Evolutionary conservation across 2,113 vertebrate species (phyloP), one percentile per base, ranked within the genome.

Genomic region (Castor canadensis): DNA sequence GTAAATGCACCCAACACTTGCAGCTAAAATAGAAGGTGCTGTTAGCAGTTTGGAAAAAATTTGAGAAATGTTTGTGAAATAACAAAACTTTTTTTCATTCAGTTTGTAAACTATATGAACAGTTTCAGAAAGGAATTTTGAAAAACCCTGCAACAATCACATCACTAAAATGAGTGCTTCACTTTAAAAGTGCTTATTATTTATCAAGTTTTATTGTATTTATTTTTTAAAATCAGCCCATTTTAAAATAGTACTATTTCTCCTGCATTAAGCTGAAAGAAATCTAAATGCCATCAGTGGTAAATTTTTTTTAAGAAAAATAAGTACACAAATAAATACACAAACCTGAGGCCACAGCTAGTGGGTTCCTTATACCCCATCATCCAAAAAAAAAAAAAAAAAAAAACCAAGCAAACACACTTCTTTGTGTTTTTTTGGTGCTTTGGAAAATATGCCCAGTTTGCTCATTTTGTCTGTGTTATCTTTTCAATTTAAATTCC

Each of bases 401-500:
- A 84, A 79, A 91, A 73, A 86, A 79, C 26, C 9, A 79, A 54
- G 86, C 45, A 88, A 90, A 96, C 60, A 69, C 76, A 89, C 52
- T 94, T 82, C 49, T 83, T 85, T 91, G 52, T 95, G 32, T 38
- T 94, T 94, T 82, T 45, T 83, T 85, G 89, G 52, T 95, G 32
- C 45, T 94, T 96, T 94, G 52, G 52, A 86, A 94, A 93, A 89
- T 95, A 80, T 84, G 45, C 58, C 20, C 19, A 60, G 19, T 89
- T 16, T 93, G 43, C 71, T 95, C 77, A 89, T 88, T 58, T 94
- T 89, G 54, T 76, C 79, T 95, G 54, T 93, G 72, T 94, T 93
- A 85, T 91, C n/a, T 82, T 94, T 94, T 94, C 83, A 77, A 32
- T 73, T 87, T 95, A 83, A 94, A 92, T 96, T 95, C 69, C 49